phyloP scores from a whole-genome alignment of 1,140 invertebrate genomes.

The Drosophila cardini region DNA sequence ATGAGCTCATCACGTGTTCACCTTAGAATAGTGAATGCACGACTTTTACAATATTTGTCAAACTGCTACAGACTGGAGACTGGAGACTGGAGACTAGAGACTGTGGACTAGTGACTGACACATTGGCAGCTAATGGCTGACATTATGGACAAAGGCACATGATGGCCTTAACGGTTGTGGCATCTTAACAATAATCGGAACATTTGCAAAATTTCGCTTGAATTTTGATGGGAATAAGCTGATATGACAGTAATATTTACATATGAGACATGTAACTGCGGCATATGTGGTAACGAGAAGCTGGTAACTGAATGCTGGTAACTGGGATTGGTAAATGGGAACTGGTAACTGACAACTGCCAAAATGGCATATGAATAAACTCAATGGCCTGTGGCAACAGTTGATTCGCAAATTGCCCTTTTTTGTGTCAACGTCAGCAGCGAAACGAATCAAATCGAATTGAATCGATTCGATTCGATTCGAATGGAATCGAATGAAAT shows the following conservation, averaged over 20 bases:
- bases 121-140: conserved; percentile 16
- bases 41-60: conserved; percentile 40
- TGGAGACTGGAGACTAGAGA: too few relatives aligned
- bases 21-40: conserved; percentile 37
- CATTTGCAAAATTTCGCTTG: conserved; percentile 45
- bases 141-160: conserved; percentile 23
- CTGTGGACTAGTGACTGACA: conserved; percentile 10
- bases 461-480: conserved; percentile 12
- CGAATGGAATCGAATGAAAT: conserved; percentile 3
- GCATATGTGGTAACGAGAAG: conserved; percentile 5
- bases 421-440: conserved; percentile 40
- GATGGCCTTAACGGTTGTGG: not conserved
- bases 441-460: not conserved
- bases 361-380: conserved; percentile 30
- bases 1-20: conserved; percentile 45
- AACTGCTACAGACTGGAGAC: conserved; percentile 8
- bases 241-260: conserved; percentile 25
- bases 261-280: conserved; percentile 16
- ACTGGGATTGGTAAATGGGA: conserved; percentile 15
- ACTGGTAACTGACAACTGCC: conserved; percentile 2
- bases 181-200: conserved; percentile 51
- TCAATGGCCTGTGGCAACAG: conserved; percentile 19
- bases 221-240: conserved; percentile 38
- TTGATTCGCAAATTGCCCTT: conserved; percentile 10
- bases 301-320: conserved; percentile 12